Base-by-base conservation (phyloP, 2,113 vertebrate species). In the Ramphastos sulfuratus region DNA sequence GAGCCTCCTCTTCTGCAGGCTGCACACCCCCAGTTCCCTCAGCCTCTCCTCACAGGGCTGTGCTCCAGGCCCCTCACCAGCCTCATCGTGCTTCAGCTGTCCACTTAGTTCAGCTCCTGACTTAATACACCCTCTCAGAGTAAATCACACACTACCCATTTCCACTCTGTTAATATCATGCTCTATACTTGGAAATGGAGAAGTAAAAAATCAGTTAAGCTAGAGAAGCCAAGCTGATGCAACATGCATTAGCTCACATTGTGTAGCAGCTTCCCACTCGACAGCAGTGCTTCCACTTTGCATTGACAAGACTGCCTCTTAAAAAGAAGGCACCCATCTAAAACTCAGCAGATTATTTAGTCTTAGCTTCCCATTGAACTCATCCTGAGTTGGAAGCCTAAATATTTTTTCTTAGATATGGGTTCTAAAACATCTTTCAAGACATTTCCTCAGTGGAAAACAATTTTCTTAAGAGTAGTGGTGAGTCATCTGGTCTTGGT, bases 401-500 rank as follows among this genome's bases (percentile, higher is more conserved):
- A 88, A 87, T 74, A 72, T 75, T 39, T 39, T 92, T 92, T 76
- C 77, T 92, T 96, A 73, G 83, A 86, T 79, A 50, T 71, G 65
- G 66, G 48, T 61, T 95, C 66, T 84, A 84, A 95, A 86, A 17
- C 27, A 0, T 85, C 88, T 65, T 63, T 92, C 58, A 84, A 93
- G 76, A 85, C n/a, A 72, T 86, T 72, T 93, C 44, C 73, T 30
- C 39, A 17, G 58, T 31, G 79, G 52, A 78, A 95, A 90, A 89
- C 73, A 88, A 78, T 94, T 92, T 95, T 64, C 80, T 88, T 82
- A 82, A 85, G 93, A 59, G 63, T 80, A 71, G 50, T 58, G 55
- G 61, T 96, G 88, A 96, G 77, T 96, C 92, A 94, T 94, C 70
- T 25, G 50, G 70, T 86, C 71, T 90, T 78, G 72, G 54, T 80